These are phyloP conservation scores for Paraescarpia echinospica DNA, from an alignment of 1,140 invertebrate genomes.

Conservation along the genomic window DNA sequence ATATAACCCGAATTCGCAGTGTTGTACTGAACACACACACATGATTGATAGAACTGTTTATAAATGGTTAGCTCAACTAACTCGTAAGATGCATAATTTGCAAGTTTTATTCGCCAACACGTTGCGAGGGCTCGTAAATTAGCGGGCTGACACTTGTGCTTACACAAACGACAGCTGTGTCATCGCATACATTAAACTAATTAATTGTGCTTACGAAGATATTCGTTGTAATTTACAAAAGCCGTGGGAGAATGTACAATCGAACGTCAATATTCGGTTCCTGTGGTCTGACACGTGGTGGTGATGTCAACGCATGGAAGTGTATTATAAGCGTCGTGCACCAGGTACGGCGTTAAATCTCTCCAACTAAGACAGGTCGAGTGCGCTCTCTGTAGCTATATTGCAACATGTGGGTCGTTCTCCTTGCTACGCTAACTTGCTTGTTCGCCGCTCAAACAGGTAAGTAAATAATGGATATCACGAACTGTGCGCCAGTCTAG, in stretches of 20 bases:
- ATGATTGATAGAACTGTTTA: neutral
- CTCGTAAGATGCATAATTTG: neutral
- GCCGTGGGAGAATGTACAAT: neutral
- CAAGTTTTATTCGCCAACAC: neutral
- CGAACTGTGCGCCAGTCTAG: neutral
- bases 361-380: neutral
- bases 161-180: neutral
- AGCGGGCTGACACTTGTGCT: neutral
- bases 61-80: too few relatives aligned
- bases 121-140: neutral
- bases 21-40: neutral
- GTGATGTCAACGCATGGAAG: neutral
- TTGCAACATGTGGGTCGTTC: neutral
- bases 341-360: neutral
- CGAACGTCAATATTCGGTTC: neutral
- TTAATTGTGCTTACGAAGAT: neutral
- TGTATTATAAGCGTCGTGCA: neutral
- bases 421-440: neutral
- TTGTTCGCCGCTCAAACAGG: neutral
- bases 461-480: neutral
- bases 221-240: neutral
- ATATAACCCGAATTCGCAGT: neutral
- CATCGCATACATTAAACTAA: neutral
- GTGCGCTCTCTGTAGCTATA: neutral
- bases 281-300: neutral